Percentiles rank a stretch among this genome's conserved stretches.
Evolutionary conservation across 37 sponge, comb jelly and placozoan genomes (phyloP).

Genomic region (Corticium candelabrum): DNA sequence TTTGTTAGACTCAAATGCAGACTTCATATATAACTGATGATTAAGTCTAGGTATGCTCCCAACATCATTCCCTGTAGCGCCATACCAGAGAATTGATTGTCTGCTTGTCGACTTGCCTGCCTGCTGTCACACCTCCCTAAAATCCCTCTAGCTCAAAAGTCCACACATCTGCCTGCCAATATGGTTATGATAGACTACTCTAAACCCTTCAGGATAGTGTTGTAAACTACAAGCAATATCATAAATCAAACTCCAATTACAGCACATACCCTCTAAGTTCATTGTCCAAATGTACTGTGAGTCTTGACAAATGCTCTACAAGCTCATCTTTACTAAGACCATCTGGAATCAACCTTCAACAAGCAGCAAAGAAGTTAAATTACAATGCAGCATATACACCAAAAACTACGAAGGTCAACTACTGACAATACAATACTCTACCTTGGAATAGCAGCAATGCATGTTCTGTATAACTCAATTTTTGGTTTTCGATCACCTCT

Average conservation of each 20-base stretch:
- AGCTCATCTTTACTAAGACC: conserved; percentile 57
- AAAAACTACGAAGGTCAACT: background rate
- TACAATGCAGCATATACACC: background rate
- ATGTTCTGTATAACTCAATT: conserved; percentile 82
- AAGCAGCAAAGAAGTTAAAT: background rate
- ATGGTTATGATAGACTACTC: no score
- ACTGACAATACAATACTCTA: background rate
- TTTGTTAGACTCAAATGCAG: no score
- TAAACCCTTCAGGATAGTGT: no score
- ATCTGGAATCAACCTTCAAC: conserved; percentile 43
- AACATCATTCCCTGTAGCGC: no score
- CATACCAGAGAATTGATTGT: no score
- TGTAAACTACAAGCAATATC: background rate
- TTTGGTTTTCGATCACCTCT: conserved; percentile 77
- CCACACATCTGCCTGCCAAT: no score
- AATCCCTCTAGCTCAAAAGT: no score
- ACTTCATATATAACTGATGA: no score
- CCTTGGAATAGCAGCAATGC: conserved; percentile 87
- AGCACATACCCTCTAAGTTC: conserved; percentile 54
- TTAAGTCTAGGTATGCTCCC: no score
- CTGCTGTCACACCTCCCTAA: no score
- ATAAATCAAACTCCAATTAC: background rate
- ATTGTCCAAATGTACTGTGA: conserved; percentile 83
- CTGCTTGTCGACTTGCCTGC: no score
- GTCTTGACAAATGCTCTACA: conserved; percentile 67